Base-by-base conservation (phyloP, 2,797 vertebrate genomes). In the Huso huso region DNA sequence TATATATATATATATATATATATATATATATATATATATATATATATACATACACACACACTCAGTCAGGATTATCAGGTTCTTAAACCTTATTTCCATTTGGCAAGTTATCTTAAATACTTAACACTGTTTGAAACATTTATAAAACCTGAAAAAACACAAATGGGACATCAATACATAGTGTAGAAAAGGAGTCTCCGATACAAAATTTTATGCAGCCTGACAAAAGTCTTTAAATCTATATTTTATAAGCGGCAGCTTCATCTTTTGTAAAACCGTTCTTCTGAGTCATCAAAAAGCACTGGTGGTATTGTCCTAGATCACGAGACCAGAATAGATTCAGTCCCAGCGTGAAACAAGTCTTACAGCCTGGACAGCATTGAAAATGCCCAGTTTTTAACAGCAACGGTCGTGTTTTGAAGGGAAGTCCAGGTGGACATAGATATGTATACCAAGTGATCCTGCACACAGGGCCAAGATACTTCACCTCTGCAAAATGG, bases 381-480 rank as follows among this genome's bases (percentile, higher is more conserved):
- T 18, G 94, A 84, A 73, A 93, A 77, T 23, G 91, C 91, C 93
- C 96, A 96, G 73, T 93, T 85, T 70, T 88, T 90, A 79, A 96
- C 71, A 15, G 93, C 90, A 0, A 88, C 55, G 0, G 91, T 93
- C 0, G 88, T 85, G 65, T 95, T 90, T 66, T 93, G 94, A 50
- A 98, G 82, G 52, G 91, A 90, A 37, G 84, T 73, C 95, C 96
- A 99, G 2, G 89, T 93, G 8, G 90, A 92, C 59, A 78, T 90
- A 74, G 85, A 91, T 65, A 95, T 80, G 74, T 86, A 83, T 12
- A 76, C 3, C 13, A 94, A 72, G 59, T 95, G 95, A 10, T 81
- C 86, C 72, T 87, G 89, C 66, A 95, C n/a, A 68, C 96, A 97
- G 13, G 82, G 83, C 73, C 95, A 87, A 0, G 92, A 93, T 65